phyloP scores from a whole-genome alignment of 2,888 invertebrate genomes.

The Aromia moschata region DNA sequence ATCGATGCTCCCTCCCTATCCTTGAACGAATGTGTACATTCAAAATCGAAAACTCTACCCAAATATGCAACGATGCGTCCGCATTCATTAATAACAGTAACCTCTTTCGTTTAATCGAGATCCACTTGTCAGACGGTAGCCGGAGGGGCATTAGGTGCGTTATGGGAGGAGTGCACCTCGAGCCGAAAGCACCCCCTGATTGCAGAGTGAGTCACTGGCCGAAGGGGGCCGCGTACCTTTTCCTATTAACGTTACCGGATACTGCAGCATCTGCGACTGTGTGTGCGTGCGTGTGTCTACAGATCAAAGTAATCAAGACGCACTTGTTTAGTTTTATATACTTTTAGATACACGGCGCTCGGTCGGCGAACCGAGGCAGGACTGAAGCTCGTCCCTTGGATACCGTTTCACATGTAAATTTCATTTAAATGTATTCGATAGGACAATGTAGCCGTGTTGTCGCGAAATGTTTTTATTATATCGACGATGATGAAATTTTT shows the following conservation, averaged over 20 bases:
- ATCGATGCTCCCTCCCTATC: neutral
- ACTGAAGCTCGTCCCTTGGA: constrained; percentile 8
- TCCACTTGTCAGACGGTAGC: constrained; percentile 54
- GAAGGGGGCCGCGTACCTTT: constrained; percentile 54
- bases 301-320: constrained; percentile 64
- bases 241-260: constrained; percentile 61
- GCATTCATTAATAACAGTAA: constrained; percentile 48
- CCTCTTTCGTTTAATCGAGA: constrained; percentile 55
- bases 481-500: too few relatives aligned
- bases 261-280: constrained; percentile 63
- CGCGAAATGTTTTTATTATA: constrained; percentile 7
- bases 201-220: constrained; percentile 61
- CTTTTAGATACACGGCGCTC: constrained; percentile 43
- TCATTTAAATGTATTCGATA: constrained; percentile 29
- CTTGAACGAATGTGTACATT: constrained; percentile 43
- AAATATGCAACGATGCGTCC: constrained; percentile 48
- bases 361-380: constrained; percentile 16
- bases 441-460: constrained; percentile 18
- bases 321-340: constrained; percentile 61
- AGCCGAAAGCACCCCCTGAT: constrained; percentile 55
- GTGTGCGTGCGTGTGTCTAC: constrained; percentile 56
- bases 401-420: constrained; percentile 27
- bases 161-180: constrained; percentile 21
- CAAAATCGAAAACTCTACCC: constrained; percentile 46
- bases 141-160: constrained; percentile 53